Percentiles rank a stretch among this genome's conserved stretches.
Conservation (phyloP, 2,888 invertebrate species). For the Calameuta pallipes region DNA sequence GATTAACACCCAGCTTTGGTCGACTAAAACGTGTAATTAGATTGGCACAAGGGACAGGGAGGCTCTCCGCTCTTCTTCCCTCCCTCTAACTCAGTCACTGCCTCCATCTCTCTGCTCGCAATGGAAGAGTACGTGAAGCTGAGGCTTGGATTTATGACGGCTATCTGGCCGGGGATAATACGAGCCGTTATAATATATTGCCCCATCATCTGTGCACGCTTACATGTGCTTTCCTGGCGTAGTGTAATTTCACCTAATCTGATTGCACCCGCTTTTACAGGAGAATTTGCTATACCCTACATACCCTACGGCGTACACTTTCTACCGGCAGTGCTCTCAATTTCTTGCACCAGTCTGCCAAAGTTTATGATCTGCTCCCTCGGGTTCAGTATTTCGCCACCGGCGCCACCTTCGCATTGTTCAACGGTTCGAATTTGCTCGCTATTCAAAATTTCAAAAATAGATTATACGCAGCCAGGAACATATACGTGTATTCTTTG, state of each 20-base stretch:
- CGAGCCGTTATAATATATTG: conserved; percentile 13
- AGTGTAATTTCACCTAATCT: conserved; percentile 11
- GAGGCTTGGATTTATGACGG: conserved; percentile 14
- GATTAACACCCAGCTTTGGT: not conserved
- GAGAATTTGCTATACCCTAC: not conserved
- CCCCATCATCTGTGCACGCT: conserved; percentile 9
- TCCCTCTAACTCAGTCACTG: not conserved
- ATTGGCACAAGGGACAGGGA: not conserved
- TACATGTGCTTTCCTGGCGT: conserved; percentile 11
- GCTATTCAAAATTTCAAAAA: not conserved
- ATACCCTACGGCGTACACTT: not conserved
- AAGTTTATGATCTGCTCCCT: not conserved
- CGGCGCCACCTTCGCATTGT: not conserved
- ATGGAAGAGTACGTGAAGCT: not conserved
- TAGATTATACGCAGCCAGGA: not conserved
- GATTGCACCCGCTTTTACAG: not conserved
- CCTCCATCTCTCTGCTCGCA: not conserved
- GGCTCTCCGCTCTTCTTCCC: not conserved
- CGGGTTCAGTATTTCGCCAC: not conserved
- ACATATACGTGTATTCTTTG: not conserved
- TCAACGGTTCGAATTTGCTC: not conserved
- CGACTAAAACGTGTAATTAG: not conserved
- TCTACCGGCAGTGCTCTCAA: not conserved
- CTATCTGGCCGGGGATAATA: conserved; percentile 18
- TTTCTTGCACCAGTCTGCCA: not conserved